Evolutionary conservation across 2,888 invertebrate genomes (phyloP), one percentile per base, ranked within the genome.

Genomic region (Lysandra bellargus): DNA sequence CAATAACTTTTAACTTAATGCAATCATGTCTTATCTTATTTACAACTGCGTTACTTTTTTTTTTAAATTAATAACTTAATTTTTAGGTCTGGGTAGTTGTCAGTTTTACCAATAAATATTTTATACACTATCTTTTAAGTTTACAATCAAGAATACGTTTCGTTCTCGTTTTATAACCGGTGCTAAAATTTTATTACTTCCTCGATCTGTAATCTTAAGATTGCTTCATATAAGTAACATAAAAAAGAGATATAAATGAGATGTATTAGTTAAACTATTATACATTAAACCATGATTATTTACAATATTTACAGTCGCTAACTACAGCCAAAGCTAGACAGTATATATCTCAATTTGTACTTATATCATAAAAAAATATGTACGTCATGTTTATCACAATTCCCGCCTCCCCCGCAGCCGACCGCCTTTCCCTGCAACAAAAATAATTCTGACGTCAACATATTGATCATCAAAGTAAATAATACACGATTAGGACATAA

Each of bases 281-380:
- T 57, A 76, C 33, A 76, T 57, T 53, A 23, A 33, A 73, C 23
- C 76, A 76, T 69, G 86, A 80, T 85, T 90, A 89, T 88, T 85
- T 92, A 93, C 92, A 93, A 82, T 87, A 88, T 86, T 84, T 85
- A 88, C 86, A 87, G 83, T 85, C 86, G 85, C 88, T 87, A 87
- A 86, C 84, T 84, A 84, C 85, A 85, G 86, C 84, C 84, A 86
- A 86, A 82, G 83, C 85, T 86, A 87, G 85, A 84, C 86, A 86
- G 85, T 85, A 87, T 88, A 87, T 87, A 86, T 87, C 85, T 87
- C 85, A 89, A 89, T 93, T 93, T 93, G 93, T 93, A 93, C 93
- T 93, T 91, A 92, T 91, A 91, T 90, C 89, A 91, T 93, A 93
- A 87, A 93, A 93, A 94, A 93, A 94, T 93, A 93, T 91, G 90